Percentiles rank a stretch among this genome's conserved stretches.
These are phyloP conservation scores for Himalopsyche anomala DNA, from an alignment of 2,888 invertebrate genomes.

Conservation along the genomic window DNA sequence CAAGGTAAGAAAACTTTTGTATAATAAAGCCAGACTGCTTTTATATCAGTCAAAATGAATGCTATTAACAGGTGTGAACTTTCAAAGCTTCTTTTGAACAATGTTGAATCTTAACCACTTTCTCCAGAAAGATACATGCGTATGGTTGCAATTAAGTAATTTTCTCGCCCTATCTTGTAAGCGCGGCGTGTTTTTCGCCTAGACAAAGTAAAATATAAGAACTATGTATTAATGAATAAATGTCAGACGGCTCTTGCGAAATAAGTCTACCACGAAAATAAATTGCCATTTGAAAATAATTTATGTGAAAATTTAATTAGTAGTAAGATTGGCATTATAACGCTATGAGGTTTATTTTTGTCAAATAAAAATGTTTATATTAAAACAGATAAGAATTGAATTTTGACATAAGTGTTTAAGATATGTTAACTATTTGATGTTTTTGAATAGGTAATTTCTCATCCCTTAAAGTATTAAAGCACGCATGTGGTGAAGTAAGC, in stretches of 20 bases:
- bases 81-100: not conserved
- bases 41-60: too few relatives aligned
- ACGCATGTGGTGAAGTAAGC: too few relatives aligned
- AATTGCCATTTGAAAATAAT: conserved; percentile 18
- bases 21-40: too few relatives aligned
- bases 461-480: too few relatives aligned
- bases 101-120: not conserved
- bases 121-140: not conserved
- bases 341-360: not conserved
- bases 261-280: not conserved
- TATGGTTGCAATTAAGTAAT: not conserved
- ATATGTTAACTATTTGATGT: too few relatives aligned
- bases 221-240: not conserved
- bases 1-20: too few relatives aligned
- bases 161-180: not conserved
- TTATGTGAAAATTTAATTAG: not conserved
- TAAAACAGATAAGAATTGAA: too few relatives aligned
- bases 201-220: not conserved
- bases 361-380: too few relatives aligned
- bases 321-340: not conserved
- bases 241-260: not conserved
- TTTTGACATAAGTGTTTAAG: too few relatives aligned
- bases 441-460: too few relatives aligned
- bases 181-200: not conserved
- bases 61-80: not conserved